phyloP scores from a whole-genome alignment of 2,113 vertebrate species.

The Callithrix jacchus region DNA sequence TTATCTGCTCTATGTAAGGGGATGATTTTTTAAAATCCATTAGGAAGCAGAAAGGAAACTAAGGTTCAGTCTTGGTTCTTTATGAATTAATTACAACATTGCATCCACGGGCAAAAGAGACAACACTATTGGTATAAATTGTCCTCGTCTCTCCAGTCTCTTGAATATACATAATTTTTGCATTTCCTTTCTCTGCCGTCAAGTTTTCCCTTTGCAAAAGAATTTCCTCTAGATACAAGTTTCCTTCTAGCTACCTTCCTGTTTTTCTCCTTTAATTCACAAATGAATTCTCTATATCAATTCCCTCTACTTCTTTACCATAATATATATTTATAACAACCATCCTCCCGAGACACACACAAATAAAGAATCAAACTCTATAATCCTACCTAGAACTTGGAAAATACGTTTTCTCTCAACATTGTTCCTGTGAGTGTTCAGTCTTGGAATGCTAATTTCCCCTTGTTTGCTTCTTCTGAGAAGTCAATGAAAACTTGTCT shows the following conservation, averaged over 20 bases:
- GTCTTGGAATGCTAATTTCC: neutral
- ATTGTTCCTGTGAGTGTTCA: neutral
- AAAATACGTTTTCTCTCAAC: neutral
- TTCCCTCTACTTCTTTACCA: neutral
- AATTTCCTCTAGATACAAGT: neutral
- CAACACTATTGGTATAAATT: neutral
- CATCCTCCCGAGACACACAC: neutral
- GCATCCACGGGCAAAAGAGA: neutral
- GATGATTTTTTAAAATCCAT: neutral
- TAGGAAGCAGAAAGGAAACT: constrained; percentile 20
- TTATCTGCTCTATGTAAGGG: neutral
- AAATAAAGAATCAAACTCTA: constrained; percentile 3
- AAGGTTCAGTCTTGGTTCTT: neutral
- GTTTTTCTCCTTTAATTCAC: neutral
- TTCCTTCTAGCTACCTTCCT: neutral
- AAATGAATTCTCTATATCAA: neutral
- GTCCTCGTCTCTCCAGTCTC: neutral
- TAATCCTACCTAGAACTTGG: neutral
- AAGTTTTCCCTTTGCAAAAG: neutral
- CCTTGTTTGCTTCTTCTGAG: neutral
- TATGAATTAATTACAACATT: neutral
- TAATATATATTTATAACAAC: neutral
- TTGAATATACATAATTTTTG: neutral
- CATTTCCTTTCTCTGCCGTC: neutral
- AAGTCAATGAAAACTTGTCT: neutral